Conservation (phyloP, 2,888 invertebrate genomes). For the Drosophila monieri region DNA sequence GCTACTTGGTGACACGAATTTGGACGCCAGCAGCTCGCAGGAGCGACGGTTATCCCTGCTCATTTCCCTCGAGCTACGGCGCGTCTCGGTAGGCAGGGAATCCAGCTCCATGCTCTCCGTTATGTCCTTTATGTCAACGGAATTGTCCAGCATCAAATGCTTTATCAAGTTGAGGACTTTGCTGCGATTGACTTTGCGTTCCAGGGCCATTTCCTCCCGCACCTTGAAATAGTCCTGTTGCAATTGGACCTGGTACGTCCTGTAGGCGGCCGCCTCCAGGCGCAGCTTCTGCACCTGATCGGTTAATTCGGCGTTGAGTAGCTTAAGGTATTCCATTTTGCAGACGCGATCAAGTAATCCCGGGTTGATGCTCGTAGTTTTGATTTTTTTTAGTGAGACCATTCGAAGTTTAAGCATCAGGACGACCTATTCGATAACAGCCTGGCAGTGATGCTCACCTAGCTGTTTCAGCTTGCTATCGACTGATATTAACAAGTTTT, state of each 20-base stretch:
- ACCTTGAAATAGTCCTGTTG: constrained; percentile 2
- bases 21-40: neutral
- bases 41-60: neutral
- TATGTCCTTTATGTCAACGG: neutral
- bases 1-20: neutral
- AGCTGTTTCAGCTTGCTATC: neutral
- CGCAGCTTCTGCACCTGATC: constrained; percentile 26
- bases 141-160: constrained; percentile 8
- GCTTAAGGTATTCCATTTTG: constrained; percentile 21
- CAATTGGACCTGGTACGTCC: neutral
- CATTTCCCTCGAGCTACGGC: neutral
- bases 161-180: neutral
- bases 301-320: constrained; percentile 24
- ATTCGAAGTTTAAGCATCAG: neutral
- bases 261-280: constrained; percentile 11
- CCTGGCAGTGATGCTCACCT: neutral
- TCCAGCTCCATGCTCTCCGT: neutral
- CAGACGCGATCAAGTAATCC: neutral
- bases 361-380: constrained; percentile 7
- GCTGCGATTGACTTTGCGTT: neutral
- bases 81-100: neutral
- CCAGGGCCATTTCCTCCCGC: constrained; percentile 5
- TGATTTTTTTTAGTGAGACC: neutral
- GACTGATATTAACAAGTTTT: neutral
- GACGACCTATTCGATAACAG: neutral